phyloP scores from a whole-genome alignment of 2,888 invertebrate species.

The Agrilus cyanescens region DNA sequence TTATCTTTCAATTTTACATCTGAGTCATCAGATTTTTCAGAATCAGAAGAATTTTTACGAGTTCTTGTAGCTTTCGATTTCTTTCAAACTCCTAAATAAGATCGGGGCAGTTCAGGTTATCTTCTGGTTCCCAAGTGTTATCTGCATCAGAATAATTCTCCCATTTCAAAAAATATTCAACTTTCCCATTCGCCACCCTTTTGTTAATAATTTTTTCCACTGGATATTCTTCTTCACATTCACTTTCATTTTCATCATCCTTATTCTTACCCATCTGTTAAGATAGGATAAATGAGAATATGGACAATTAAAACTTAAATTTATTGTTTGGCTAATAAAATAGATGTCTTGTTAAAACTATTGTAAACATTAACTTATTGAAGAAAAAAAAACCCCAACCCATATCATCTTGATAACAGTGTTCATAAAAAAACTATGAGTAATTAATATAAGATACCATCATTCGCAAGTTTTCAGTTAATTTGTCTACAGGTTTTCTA shows the following conservation, averaged over 20 bases:
- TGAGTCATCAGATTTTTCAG: conserved; percentile 5
- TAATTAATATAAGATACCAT: no score
- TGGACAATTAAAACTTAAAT: no score
- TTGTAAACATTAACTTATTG: no score
- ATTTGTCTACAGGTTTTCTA: no score
- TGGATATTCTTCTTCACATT: conserved; percentile 53
- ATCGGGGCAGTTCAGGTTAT: conserved; percentile 77
- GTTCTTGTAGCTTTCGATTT: conserved; percentile 26
- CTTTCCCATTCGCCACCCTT: conserved; percentile 53
- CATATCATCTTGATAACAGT: no score
- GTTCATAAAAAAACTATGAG: no score
- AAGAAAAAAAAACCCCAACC: no score
- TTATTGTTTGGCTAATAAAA: no score
- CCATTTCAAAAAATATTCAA: conserved; percentile 67
- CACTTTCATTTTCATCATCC: conserved; percentile 14
- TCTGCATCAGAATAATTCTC: conserved; percentile 68
- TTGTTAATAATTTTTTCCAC: conserved; percentile 60
- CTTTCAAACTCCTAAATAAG: conserved; percentile 69
- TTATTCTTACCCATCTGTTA: conserved; percentile 17
- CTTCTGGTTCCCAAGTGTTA: conserved; percentile 87
- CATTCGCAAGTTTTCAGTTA: no score
- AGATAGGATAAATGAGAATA: no score
- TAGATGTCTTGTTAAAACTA: no score
- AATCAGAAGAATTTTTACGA: conserved; percentile 6
- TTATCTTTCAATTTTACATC: conserved; percentile 7